Conservation (phyloP, 2,797 vertebrate genomes). For the Acanthurus lineatus region DNA sequence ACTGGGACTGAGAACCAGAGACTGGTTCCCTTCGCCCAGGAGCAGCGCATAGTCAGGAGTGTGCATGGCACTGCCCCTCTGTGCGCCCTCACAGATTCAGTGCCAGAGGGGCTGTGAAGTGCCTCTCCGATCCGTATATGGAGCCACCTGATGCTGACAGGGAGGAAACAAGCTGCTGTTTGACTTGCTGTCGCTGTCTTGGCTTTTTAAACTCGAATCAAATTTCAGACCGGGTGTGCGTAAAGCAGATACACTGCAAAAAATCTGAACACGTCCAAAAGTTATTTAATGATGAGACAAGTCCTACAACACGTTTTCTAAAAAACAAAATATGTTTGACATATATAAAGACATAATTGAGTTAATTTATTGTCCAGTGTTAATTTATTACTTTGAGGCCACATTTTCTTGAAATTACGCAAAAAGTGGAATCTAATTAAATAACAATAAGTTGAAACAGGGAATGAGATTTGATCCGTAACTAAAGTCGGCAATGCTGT, state of each 20-base stretch:
- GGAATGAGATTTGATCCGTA: background rate
- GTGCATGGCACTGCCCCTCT: conserved; percentile 76
- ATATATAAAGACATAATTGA: background rate
- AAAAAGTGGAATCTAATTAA: background rate
- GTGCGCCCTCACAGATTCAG: conserved; percentile 58
- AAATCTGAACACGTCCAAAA: background rate
- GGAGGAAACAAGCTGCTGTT: conserved; percentile 29
- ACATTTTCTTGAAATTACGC: background rate
- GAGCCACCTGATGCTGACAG: conserved; percentile 50
- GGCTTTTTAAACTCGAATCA: conserved; percentile 75
- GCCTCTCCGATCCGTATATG: conserved; percentile 60
- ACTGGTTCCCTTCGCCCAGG: conserved; percentile 61
- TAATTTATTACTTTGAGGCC: background rate
- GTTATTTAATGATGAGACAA: background rate
- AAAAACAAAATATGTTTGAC: background rate
- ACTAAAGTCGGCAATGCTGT: background rate
- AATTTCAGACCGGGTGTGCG: conserved; percentile 65
- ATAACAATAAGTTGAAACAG: background rate
- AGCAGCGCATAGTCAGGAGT: conserved; percentile 63
- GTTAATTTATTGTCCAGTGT: background rate
- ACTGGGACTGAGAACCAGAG: conserved; percentile 37
- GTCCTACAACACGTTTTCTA: background rate
- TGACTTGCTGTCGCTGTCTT: conserved; percentile 43
- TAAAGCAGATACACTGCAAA: conserved; percentile 66
- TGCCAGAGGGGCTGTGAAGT: conserved; percentile 58